Evolutionary conservation across 1,140 invertebrate species (phyloP).

Genomic region (Heliothis virescens): DNA sequence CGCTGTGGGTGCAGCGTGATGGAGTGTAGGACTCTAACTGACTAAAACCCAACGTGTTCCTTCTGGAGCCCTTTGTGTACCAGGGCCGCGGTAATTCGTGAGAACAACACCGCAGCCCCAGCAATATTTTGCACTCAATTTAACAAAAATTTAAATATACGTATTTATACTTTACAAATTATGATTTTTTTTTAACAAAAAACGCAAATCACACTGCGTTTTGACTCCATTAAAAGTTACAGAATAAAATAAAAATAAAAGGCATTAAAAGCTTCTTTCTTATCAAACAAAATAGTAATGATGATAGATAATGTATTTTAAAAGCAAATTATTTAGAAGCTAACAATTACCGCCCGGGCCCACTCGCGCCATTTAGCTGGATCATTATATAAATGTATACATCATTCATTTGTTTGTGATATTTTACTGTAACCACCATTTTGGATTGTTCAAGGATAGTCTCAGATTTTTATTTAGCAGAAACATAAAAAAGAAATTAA

Average conservation of each 20-base stretch:
- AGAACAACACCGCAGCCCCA: too few relatives aligned
- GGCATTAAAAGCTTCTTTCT: background rate
- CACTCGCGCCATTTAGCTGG: slow-evolving; percentile 11
- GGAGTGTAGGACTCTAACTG: too few relatives aligned
- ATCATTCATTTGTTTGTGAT: slow-evolving; percentile 39
- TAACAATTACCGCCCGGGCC: slow-evolving; percentile 9
- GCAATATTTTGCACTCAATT: too few relatives aligned
- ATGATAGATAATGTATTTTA: slow-evolving; percentile 17
- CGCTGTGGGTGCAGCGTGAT: too few relatives aligned
- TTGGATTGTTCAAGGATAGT: background rate
- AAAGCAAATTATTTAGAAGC: slow-evolving; percentile 14
- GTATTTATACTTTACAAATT: too few relatives aligned
- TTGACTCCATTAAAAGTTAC: background rate
- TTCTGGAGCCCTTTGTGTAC: too few relatives aligned
- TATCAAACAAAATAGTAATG: slow-evolving; percentile 1
- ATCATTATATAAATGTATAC: slow-evolving; percentile 30
- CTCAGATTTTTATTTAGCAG: background rate
- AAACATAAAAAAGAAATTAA: background rate
- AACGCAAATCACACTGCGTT: background rate
- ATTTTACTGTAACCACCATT: background rate
- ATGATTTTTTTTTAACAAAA: too few relatives aligned
- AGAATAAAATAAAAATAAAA: background rate
- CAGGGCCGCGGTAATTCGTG: too few relatives aligned
- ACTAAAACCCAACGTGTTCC: too few relatives aligned
- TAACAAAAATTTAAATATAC: too few relatives aligned